Base-by-base conservation (phyloP, 2,888 invertebrate species). In the Galerucella calmariensis region DNA sequence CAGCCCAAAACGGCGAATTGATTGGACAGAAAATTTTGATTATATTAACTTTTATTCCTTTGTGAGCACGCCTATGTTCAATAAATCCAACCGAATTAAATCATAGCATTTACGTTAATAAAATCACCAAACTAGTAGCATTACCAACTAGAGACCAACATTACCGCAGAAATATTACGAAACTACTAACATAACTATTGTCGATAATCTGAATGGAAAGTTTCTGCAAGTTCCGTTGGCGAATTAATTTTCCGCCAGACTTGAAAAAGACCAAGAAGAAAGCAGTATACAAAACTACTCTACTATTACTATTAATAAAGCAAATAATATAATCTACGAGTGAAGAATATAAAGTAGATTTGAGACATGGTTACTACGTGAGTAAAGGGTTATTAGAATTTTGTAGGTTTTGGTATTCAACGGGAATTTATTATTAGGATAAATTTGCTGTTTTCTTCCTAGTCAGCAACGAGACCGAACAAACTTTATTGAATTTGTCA, bases 301-400 rank as follows among this genome's bases (percentile, higher is more conserved):
- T 5, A 27, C 27, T 59, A 53, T n/a, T 58, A 41, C 2, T 5
- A 27, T 59, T 59, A 53, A 27, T 58, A 41, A 68, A 35, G 56
- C n/a, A 20, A 20, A 16, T 24, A 35, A 58, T 67, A 53, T 41
- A 20, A 16, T 9, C 11, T 20, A 44, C 41, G 56, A 44, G n/a
- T 16, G 12, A 24, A 61, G 69, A 69, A 59, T 69, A 69, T 69
- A 46, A 69, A 69, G 24, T 59, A 27, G 61, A 59, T 44, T 14
- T 46, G 24, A 51, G 41, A 69, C 62, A 41, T 35, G n/a, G 16
- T 16, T 44, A 9, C 20, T 69, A 24, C 20, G 24, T 20, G 20
- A 9, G 58, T 58, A 68, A 51, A 41, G 68, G 59, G 59, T 69
- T 69, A 69, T 69, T 69, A 44, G 27, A 59, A 69, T 69, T 69